Base-by-base conservation (phyloP, 2,797 vertebrate genomes). In the Sebastes diaconus region DNA sequence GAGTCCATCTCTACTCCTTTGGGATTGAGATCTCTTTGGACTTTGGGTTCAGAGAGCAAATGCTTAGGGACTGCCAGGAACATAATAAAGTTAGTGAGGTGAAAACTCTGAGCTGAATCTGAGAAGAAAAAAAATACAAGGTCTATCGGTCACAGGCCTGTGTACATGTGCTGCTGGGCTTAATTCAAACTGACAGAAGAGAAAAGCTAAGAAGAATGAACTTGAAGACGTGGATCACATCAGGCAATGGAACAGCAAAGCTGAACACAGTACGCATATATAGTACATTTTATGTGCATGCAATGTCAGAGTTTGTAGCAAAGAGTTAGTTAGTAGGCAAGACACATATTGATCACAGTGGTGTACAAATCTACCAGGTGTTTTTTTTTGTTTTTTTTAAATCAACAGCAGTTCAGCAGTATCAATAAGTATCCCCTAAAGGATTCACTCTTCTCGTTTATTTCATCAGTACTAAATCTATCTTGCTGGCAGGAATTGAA, bases 11-110 rank as follows among this genome's bases (percentile, higher is more conserved):
- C 65, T 18, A 39, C 34, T 88, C 92, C 78, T 61, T 80, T 81
- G 90, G 90, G 91, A 93, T 34, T 77, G 73, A 87, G 77, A 84
- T 93, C 86, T 91, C 88, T 88, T 88, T 89, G 89, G 92, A 88
- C 77, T 88, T 71, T 34, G 32, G 84, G 87, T 90, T 93, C 86
- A 92, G 87, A 91, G 90, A 90, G 90, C 87, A 93, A 93, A 92
- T 73, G 78, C 86, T 88, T 55, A 36, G 81, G 84, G 81, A 88
- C 42, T 57, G 84, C 83, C 36, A 8, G 75, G 71, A 90, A 92
- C 86, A 89, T 89, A 86, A 92, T 90, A 90, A 90, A 84, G 82
- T 84, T 77, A 88, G 80, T 80, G 75, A 89, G 89, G 83, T 86
- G 84, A 92, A 80, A 87, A 87, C 81, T 75, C 68, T 29, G 73